phyloP scores from a whole-genome alignment of 2,888 invertebrate genomes.

The Caenorhabditis afra region DNA sequence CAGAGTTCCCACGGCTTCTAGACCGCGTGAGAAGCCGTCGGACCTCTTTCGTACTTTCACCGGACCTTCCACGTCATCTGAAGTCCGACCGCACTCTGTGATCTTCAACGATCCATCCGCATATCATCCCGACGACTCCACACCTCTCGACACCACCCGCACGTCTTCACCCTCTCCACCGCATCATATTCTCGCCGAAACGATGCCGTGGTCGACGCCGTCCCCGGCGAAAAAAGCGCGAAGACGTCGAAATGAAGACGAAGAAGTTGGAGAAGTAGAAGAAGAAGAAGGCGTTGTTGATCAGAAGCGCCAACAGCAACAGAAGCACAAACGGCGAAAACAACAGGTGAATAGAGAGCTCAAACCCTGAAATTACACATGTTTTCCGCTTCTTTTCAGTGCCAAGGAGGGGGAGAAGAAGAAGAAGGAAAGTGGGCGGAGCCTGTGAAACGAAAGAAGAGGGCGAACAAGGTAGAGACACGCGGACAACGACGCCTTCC shows the following conservation, averaged over 20 bases:
- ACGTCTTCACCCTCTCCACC: background rate
- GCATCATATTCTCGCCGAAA: constrained; percentile 4
- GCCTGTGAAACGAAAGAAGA: background rate
- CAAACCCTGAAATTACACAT: background rate
- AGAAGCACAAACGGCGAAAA: background rate
- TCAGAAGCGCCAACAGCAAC: background rate
- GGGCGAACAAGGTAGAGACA: too few relatives aligned
- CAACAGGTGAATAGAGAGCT: constrained; percentile 1
- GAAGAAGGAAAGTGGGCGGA: too few relatives aligned
- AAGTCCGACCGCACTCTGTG: background rate
- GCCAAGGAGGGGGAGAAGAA: background rate
- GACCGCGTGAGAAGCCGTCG: background rate
- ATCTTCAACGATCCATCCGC: background rate
- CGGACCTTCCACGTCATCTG: too few relatives aligned
- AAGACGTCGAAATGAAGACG: too few relatives aligned
- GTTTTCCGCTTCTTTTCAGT: too few relatives aligned
- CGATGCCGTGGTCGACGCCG: constrained; percentile 7
- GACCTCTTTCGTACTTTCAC: background rate
- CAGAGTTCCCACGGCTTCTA: background rate
- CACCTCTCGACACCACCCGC: constrained; percentile 6
- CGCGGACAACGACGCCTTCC: too few relatives aligned
- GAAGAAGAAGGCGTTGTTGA: too few relatives aligned
- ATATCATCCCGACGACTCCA: background rate
- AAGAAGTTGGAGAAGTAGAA: too few relatives aligned
- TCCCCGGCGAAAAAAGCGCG: background rate